Conservation (phyloP, 2,888 invertebrate species). For the Acleris laterana region DNA sequence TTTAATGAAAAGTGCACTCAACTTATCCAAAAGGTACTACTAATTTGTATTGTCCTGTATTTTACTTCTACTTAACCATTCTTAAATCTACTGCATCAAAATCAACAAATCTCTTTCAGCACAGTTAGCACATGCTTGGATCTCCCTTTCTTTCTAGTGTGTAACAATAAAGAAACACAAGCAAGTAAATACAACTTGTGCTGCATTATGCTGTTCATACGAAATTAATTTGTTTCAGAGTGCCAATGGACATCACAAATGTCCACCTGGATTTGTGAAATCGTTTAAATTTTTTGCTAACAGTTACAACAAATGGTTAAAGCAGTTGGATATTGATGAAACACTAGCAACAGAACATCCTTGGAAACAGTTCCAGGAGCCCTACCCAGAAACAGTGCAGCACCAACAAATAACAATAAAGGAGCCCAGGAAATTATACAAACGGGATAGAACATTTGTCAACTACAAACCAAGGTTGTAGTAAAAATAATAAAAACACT, state of each 20-base stretch:
- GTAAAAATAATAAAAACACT: constrained; percentile 52
- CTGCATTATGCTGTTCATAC: no score
- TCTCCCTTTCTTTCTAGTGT: no score
- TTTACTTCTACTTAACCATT: neutral
- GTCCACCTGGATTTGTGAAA: constrained; percentile 63
- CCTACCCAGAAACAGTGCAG: constrained; percentile 70
- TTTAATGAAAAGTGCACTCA: constrained; percentile 84
- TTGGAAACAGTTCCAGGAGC: constrained; percentile 86
- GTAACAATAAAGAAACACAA: no score
- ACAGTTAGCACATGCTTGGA: no score
- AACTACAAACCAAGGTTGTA: constrained; percentile 51
- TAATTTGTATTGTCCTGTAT: neutral
- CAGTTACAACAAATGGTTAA: constrained; percentile 65
- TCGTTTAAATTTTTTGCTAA: constrained; percentile 64
- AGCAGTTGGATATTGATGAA: constrained; percentile 70
- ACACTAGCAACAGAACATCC: constrained; percentile 80
- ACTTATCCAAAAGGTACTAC: constrained; percentile 68
- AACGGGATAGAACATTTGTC: constrained; percentile 50
- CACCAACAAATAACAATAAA: constrained; percentile 57
- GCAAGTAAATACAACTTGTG: no score
- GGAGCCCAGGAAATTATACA: constrained; percentile 71
- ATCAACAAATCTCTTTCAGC: no score
- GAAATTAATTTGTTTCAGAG: constrained; percentile 57
- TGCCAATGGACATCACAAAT: constrained; percentile 50
- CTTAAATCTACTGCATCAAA: no score